Base-by-base conservation (phyloP, 1,140 invertebrate genomes). In the Ooceraea biroi region DNA sequence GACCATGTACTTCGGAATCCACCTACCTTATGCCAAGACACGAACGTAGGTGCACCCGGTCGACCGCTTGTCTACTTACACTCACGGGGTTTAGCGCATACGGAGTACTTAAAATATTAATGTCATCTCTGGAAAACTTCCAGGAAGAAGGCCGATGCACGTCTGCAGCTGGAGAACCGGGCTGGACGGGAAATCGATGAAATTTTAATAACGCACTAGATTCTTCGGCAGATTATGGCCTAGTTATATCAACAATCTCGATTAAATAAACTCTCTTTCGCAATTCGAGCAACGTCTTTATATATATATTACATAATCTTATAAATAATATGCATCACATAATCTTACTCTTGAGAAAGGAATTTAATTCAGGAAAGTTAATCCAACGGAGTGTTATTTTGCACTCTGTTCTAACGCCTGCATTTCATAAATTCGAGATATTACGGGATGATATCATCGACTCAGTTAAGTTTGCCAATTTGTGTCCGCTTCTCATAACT, bases 31-130 rank as follows among this genome's bases (percentile, higher is more conserved):
- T 83, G 61, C 48, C n/a, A 17, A 0, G 30, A 19, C 36, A 82
- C 69, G 60, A 55, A 74, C n/a, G 12, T 25, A 86, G 30, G 36
- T 73, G 27, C 80, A 82, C 36, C 44, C 57, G 14, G 46, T 76
- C 71, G 14, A 44, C 17, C 25, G 3, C 48, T 58, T 19, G 46
- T 44, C 44, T 36, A 14, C 19, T 44, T 27, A 82, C 22, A 25
- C 19, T 12, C 65, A 71, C 41, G 17, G 12, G 10, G 30, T 71
- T 80, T 57, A 46, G 57, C 22, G 46, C 27, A 44, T 27, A 55
- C n/a, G 50, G 36, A 58, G 50, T 80, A 68, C 8, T 80, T 80
- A 46, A 80, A 80, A 58, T 80, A 80, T 80, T 80, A 80, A 80
- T 5, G 50, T 80, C 25, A 69, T 69, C 50, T 57, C n/a, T 55